Evolutionary conservation across 2,888 invertebrate genomes (phyloP).

Genomic region (Cordylochernes scorpioides): DNA sequence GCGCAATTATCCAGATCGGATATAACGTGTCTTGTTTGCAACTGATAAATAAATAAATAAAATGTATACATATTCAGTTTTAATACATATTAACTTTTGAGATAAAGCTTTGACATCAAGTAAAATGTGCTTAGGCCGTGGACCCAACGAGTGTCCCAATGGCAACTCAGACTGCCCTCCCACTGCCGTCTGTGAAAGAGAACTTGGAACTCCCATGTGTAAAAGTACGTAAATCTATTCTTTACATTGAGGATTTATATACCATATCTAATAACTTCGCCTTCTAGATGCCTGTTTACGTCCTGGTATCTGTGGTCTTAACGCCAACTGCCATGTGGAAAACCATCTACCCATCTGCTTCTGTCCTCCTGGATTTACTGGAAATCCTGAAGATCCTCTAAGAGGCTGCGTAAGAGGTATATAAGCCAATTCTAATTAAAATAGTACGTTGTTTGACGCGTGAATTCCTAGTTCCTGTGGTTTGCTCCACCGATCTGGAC

Average conservation of each 20-base stretch:
- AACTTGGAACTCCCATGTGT: conserved; percentile 11
- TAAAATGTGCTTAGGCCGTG: conserved; percentile 24
- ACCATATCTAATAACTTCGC: background rate
- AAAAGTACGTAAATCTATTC: conserved; percentile 5
- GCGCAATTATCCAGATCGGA: too few species aligned
- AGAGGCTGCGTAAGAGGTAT: conserved; percentile 13
- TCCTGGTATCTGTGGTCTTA: conserved; percentile 43
- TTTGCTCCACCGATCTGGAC: conserved; percentile 47
- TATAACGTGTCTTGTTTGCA: too few species aligned
- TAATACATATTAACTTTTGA: too few species aligned
- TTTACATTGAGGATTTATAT: background rate
- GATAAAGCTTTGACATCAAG: background rate
- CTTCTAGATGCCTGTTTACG: conserved; percentile 36
- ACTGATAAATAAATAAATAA: too few species aligned
- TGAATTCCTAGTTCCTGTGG: conserved; percentile 19
- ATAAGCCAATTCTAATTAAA: background rate
- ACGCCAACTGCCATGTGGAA: conserved; percentile 35
- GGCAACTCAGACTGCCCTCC: conserved; percentile 18
- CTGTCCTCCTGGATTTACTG: conserved; percentile 40
- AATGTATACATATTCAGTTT: too few species aligned
- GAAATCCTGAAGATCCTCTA: conserved; percentile 32
- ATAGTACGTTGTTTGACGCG: background rate
- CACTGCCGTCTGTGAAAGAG: conserved; percentile 34
- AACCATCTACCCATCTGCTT: conserved; percentile 42
- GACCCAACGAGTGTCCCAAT: conserved; percentile 37